phyloP scores from a whole-genome alignment of 23 tunicate species.

The Botrylloides violaceus region DNA sequence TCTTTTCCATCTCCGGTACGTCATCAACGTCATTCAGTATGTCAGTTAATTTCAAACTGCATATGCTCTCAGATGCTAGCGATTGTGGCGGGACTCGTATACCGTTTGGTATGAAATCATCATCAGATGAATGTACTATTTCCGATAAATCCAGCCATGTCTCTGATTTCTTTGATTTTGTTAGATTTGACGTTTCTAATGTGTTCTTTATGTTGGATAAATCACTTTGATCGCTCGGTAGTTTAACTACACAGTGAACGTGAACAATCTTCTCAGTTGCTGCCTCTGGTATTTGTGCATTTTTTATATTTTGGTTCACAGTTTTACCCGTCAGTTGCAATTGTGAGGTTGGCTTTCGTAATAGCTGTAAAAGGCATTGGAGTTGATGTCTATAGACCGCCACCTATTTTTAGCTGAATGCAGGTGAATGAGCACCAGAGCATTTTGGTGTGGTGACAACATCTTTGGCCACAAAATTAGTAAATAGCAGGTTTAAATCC shows the following conservation, averaged over 20 bases:
- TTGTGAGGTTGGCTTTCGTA: constrained; percentile 2
- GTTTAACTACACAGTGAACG: constrained; percentile 18
- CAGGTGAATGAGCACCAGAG: no score
- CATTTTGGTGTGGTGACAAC: no score
- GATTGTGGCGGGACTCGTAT: background rate
- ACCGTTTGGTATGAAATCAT: background rate
- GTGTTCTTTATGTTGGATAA: background rate
- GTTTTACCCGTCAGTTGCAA: background rate
- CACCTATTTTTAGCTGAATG: no score
- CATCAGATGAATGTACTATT: background rate
- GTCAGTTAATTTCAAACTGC: constrained; percentile 7
- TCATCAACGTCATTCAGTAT: background rate
- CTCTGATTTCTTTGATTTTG: constrained; percentile 4
- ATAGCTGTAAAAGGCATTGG: constrained; percentile 6
- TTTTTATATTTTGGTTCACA: background rate
- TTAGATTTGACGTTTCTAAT: background rate
- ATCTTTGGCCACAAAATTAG: no score
- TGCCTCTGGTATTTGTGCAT: no score
- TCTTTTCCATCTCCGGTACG: constrained; percentile 5
- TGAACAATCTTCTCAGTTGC: constrained; percentile 3
- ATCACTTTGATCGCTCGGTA: background rate
- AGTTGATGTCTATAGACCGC: no score
- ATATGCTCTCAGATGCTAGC: background rate
- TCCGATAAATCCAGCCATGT: constrained; percentile 26
- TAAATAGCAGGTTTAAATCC: no score